Conservation (phyloP, 1,140 invertebrate species). For the Himalopsyche phryganea region DNA sequence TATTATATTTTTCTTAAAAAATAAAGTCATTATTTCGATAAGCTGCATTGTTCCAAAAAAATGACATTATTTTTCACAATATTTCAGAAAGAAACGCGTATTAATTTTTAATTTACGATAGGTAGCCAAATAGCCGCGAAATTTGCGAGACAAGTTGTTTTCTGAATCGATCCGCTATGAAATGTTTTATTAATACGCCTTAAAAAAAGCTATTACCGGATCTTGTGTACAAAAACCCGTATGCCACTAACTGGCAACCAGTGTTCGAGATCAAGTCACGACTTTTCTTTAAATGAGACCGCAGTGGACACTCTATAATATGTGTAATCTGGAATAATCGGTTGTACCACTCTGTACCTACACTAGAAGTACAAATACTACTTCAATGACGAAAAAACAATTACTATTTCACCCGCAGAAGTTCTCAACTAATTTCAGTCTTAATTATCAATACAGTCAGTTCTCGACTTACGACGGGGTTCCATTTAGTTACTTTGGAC, state of each 20-base stretch:
- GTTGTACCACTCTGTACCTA: background rate
- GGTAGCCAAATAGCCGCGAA: too few species aligned
- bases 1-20: too few species aligned
- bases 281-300: constrained; percentile 23
- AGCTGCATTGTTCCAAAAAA: too few species aligned
- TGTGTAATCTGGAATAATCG: constrained; percentile 22
- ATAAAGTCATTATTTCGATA: too few species aligned
- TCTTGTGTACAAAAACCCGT: constrained; percentile 12
- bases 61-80: too few species aligned
- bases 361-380: constrained; percentile 1
- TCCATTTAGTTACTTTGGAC: too few species aligned
- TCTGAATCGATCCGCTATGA: constrained; percentile 14
- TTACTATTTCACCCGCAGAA: constrained; percentile 12
- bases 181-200: constrained; percentile 22
- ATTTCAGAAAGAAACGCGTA: too few species aligned
- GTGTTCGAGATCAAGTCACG: constrained; percentile 24
- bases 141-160: background rate
- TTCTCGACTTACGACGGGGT: too few species aligned
- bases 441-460: too few species aligned
- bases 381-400: constrained; percentile 15
- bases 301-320: constrained; percentile 22
- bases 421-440: constrained; percentile 11
- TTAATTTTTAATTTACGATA: too few species aligned
- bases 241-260: constrained; percentile 26
- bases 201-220: constrained; percentile 28